Conservation (phyloP, 2,888 invertebrate genomes). For the Xestoiulus laeticollis region DNA sequence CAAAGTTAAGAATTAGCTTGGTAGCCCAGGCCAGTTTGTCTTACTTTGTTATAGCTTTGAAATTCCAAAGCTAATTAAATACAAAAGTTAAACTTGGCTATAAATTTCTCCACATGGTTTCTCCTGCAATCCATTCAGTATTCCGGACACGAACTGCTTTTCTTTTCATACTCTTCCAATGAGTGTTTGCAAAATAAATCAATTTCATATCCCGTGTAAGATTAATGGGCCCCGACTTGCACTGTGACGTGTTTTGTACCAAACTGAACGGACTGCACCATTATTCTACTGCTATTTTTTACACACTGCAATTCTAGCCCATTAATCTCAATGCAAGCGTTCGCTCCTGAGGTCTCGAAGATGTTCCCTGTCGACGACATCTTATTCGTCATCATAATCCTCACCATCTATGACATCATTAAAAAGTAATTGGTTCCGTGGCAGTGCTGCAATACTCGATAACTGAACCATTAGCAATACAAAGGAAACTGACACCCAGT, state of each 20-base stretch:
- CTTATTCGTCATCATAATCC: not conserved
- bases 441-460: not conserved
- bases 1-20: not conserved
- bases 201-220: not conserved
- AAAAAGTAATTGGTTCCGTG: not conserved
- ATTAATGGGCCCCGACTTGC: not conserved
- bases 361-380: not conserved
- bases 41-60: not conserved
- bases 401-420: not conserved
- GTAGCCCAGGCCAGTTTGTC: not conserved
- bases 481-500: not conserved
- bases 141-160: not conserved
- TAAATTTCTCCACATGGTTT: not conserved
- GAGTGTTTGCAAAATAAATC: not conserved
- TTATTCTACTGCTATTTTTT: not conserved
- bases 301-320: not conserved
- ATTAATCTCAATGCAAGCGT: not conserved
- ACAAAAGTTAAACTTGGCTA: not conserved
- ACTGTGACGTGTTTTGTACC: not conserved
- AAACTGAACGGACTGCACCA: not conserved
- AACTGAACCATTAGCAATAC: not conserved
- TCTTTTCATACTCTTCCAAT: not conserved
- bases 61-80: not conserved
- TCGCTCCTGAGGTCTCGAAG: not conserved
- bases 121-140: not conserved